Conservation (phyloP, 1,140 invertebrate genomes). For the Zophobas atratus region DNA sequence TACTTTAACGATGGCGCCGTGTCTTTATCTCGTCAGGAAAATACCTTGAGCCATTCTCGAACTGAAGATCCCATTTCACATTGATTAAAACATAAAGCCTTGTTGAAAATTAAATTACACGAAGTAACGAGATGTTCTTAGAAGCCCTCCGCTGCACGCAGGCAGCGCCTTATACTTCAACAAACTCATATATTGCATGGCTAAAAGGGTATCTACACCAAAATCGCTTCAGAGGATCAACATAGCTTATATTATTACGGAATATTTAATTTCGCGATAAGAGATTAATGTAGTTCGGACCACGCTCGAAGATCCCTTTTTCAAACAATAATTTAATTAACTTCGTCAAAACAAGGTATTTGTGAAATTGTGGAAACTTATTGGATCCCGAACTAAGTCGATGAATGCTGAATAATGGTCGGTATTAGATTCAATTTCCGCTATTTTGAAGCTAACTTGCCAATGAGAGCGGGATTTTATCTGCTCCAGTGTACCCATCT, state of each 20-base stretch:
- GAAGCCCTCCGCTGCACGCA: slow-evolving; percentile 42
- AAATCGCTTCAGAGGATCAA: slow-evolving; percentile 30
- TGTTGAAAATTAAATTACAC: slow-evolving; percentile 61
- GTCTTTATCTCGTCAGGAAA: slow-evolving; percentile 46
- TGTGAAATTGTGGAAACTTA: background rate
- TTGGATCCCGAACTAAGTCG: background rate
- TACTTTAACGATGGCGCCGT: slow-evolving; percentile 29
- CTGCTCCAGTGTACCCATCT: slow-evolving; percentile 2
- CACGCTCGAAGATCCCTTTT: background rate
- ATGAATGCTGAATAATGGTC: slow-evolving; percentile 12
- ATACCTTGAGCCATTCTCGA: slow-evolving; percentile 51
- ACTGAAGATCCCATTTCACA: slow-evolving; percentile 56
- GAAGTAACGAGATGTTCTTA: slow-evolving; percentile 53
- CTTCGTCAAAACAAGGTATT: slow-evolving; percentile 31
- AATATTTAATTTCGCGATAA: slow-evolving; percentile 23
- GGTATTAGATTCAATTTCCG: slow-evolving; percentile 43
- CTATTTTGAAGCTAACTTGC: slow-evolving; percentile 17
- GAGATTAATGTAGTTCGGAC: slow-evolving; percentile 21
- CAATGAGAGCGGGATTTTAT: slow-evolving; percentile 11
- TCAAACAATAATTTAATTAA: slow-evolving; percentile 19
- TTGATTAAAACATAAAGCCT: slow-evolving; percentile 61
- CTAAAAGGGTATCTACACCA: slow-evolving; percentile 43
- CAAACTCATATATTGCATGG: slow-evolving; percentile 43
- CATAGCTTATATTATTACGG: slow-evolving; percentile 35
- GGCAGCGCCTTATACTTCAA: slow-evolving; percentile 38